A percentile compares a stretch with the other conserved stretches of the same genome.
phyloP scores from a whole-genome alignment of 2,888 invertebrate genomes.

The Strigamia maritima region DNA sequence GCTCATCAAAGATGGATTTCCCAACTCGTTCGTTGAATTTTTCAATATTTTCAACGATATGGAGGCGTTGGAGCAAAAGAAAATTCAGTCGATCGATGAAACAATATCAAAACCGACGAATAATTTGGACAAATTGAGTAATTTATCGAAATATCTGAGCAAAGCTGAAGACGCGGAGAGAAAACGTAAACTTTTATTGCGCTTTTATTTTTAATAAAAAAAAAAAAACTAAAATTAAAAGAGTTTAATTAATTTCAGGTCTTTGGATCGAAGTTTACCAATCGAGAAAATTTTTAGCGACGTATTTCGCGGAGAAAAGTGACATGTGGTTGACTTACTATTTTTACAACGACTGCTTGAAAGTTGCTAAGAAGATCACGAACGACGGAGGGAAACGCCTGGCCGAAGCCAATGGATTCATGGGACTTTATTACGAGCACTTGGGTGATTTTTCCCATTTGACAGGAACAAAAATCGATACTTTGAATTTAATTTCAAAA shows the following conservation, averaged over 20 bases:
- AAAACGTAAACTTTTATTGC: slow-evolving; percentile 23
- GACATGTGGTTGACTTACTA: slow-evolving; percentile 27
- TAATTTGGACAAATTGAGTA: neutral
- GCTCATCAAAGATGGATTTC: slow-evolving; percentile 29
- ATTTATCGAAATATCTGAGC: slow-evolving; percentile 19
- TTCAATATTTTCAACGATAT: neutral
- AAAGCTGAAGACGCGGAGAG: slow-evolving; percentile 27
- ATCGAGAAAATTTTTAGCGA: slow-evolving; percentile 2
- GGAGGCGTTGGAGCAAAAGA: neutral
- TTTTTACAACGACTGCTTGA: neutral
- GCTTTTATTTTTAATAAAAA: neutral
- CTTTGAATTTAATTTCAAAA: neutral
- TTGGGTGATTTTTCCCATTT: no score
- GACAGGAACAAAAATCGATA: no score
- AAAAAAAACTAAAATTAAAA: no score
- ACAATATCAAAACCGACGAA: neutral
- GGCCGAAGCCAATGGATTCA: slow-evolving; percentile 35
- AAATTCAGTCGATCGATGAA: neutral
- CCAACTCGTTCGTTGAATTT: slow-evolving; percentile 6
- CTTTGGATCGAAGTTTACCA: slow-evolving; percentile 20
- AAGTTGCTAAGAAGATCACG: neutral
- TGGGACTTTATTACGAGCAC: slow-evolving; percentile 8
- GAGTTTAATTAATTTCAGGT: no score
- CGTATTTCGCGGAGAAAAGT: slow-evolving; percentile 9
- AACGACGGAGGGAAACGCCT: slow-evolving; percentile 11